phyloP scores from a whole-genome alignment of 1,140 invertebrate species.

The Pentalonia nigronervosa region DNA sequence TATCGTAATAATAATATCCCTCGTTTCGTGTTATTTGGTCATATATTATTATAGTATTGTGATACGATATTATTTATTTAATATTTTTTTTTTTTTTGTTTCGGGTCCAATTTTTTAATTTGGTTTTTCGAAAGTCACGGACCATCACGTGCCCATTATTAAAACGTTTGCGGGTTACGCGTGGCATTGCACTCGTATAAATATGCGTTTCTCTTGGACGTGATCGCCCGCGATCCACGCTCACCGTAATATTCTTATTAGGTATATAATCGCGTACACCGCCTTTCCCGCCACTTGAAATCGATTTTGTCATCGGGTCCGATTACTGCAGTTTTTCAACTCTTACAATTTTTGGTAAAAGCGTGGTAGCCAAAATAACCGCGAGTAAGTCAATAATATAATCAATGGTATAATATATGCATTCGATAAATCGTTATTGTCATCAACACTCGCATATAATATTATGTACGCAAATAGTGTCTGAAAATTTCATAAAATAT shows the following conservation, averaged over 20 bases:
- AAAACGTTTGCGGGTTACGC: not conserved
- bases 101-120: not conserved
- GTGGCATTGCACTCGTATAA: not conserved
- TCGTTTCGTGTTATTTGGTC: not conserved
- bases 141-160: not conserved
- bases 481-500: no score
- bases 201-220: not conserved
- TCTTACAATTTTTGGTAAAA: not conserved
- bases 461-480: no score
- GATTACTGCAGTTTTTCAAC: not conserved
- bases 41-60: not conserved
- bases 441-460: no score
- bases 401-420: no score
- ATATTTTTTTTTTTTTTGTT: not conserved
- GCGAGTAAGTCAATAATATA: no score
- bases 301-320: not conserved
- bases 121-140: slow-evolving; percentile 7
- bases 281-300: not conserved
- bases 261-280: not conserved
- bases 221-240: not conserved
- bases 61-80: not conserved
- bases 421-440: no score
- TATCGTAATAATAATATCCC: not conserved
- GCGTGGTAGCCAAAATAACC: not conserved
- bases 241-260: not conserved